Evolutionary conservation across 2,888 invertebrate species (phyloP), one percentile per base, ranked within the genome.

Genomic region (Nipponacmea schrenckii): DNA sequence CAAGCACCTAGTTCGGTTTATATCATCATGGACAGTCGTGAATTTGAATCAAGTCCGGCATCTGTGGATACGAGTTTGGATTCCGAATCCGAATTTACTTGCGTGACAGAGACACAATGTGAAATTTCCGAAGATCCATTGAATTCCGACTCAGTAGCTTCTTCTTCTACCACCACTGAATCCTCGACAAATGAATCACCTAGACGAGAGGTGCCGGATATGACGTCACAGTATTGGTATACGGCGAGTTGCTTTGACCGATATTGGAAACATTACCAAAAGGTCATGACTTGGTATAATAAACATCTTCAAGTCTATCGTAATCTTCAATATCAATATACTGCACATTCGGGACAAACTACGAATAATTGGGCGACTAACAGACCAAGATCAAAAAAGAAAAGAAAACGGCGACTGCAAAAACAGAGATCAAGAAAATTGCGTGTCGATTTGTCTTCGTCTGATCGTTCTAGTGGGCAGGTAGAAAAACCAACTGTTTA

Each of bases 241-340:
- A 75, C 76, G 64, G 78, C 84, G 44, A 68, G 74, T 5, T 80
- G 82, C 71, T 86, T 85, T 72, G 68, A 79, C 12, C 68, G 75
- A 17, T 86, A 85, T 69, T 86, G 86, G 86, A 76, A 76, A 15
- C 83, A 84, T 75, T 86, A 85, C 75, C 64, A 76, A 15, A 73
- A 79, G 67, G 79, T 80, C 2, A 83, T 82, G 81, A 68, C 74
- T 1, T 86, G 86, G 85, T 83, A 83, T 70, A 64, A 76, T 20
- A 80, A 78, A 73, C 85, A 85, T 71, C 71, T 78, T 24, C 63
- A 79, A n/a, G 78, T 79, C 0, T 79, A 77, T 64, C 77, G 75
- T 45, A 45, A 50, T 39, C 64, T 73, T 17, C n/a, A 46, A 4
- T 31, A 67, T 62, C 66, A 62, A 26, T 64, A 44, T 64, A 48